Evolutionary conservation across 2,113 vertebrate species (phyloP).

Genomic region (Tretioscincus oriximinensis): DNA sequence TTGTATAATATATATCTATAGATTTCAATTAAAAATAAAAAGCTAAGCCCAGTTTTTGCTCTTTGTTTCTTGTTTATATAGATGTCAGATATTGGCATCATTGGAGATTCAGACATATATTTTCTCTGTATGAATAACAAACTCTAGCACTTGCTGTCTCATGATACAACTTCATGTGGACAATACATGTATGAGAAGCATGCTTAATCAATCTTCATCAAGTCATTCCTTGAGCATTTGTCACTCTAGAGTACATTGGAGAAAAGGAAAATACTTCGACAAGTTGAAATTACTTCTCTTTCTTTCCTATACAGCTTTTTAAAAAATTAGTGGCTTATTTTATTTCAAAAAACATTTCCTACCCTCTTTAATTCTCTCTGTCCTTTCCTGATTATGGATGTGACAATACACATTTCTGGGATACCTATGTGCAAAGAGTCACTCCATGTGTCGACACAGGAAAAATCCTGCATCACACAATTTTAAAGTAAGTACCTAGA

Average conservation of each 20-base stretch:
- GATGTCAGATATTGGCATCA: too few relatives aligned
- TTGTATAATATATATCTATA: too few relatives aligned
- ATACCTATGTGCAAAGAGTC: too few relatives aligned
- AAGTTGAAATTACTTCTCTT: background rate
- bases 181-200: background rate
- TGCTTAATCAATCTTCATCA: fast-evolving
- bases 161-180: conserved; percentile 11
- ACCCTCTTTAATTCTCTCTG: background rate
- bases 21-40: too few relatives aligned
- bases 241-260: background rate
- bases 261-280: fast-evolving
- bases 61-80: too few relatives aligned
- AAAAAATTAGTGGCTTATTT: background rate
- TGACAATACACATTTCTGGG: too few relatives aligned
- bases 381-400: background rate
- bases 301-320: background rate
- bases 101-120: too few relatives aligned
- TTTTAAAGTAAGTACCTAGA: too few relatives aligned
- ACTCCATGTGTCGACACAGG: too few relatives aligned
- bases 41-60: too few relatives aligned
- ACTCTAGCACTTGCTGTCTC: background rate
- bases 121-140: background rate
- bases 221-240: background rate
- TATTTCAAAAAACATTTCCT: background rate
- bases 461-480: too few relatives aligned